Conservation (phyloP, 2,113 vertebrate genomes). For the Ascaphus truei region DNA sequence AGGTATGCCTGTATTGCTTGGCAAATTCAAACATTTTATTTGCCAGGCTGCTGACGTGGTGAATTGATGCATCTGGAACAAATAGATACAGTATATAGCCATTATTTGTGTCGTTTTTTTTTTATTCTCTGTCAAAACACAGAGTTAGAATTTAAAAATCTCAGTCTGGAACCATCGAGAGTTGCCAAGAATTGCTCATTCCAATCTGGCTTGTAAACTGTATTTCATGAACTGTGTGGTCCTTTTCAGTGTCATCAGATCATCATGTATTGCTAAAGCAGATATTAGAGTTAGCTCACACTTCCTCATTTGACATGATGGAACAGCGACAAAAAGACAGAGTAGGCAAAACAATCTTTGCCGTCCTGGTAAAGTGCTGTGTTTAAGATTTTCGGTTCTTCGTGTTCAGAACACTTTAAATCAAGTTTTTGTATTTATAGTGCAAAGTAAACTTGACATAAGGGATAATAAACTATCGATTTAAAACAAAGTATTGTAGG, state of each 20-base stretch:
- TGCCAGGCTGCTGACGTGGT: too few species aligned
- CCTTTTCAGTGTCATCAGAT: too few species aligned
- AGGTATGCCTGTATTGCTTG: too few species aligned
- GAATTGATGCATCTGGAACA: too few species aligned
- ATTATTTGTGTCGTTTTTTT: too few species aligned
- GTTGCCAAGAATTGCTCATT: background rate
- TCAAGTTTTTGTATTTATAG: too few species aligned
- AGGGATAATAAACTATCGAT: background rate
- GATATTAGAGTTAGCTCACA: background rate
- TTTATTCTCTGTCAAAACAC: background rate
- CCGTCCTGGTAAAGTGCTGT: background rate
- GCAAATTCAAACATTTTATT: too few species aligned
- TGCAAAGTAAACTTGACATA: too few species aligned
- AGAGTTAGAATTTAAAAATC: background rate
- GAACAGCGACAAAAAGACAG: background rate
- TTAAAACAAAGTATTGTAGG: constrained; percentile 4
- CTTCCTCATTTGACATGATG: background rate
- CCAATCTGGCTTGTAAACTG: background rate
- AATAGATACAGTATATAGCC: too few species aligned
- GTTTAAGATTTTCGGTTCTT: too few species aligned
- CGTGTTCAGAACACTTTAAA: too few species aligned
- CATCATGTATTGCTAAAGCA: background rate
- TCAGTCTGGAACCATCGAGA: background rate
- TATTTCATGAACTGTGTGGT: background rate
- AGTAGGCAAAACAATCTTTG: too few species aligned